Evolutionary conservation across 2,888 invertebrate species (phyloP).

Genomic region (Lithophane leautieri): DNA sequence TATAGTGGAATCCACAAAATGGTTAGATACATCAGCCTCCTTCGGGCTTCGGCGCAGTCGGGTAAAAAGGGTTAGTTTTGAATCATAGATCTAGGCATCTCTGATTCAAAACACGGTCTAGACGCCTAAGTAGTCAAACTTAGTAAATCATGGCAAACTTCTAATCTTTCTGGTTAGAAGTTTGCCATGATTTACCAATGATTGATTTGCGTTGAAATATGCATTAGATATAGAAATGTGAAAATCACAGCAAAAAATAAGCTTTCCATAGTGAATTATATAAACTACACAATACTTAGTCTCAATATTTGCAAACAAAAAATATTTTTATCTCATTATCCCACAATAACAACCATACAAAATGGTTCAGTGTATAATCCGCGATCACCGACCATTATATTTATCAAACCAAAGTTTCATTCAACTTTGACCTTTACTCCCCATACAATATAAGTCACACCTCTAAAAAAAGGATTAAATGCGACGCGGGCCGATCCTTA

Average conservation of each 20-base stretch:
- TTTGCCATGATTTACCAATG: too few relatives aligned
- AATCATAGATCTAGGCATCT: neutral
- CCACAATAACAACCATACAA: slow-evolving; percentile 21
- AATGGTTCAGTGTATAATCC: slow-evolving; percentile 47
- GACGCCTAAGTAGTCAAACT: neutral
- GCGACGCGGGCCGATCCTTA: slow-evolving; percentile 51
- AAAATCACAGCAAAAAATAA: neutral
- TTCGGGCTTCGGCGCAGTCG: neutral
- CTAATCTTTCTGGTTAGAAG: too few relatives aligned
- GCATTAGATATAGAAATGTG: neutral
- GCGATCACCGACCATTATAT: slow-evolving; percentile 1
- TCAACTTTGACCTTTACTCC: slow-evolving; percentile 42
- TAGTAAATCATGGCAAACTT: too few relatives aligned
- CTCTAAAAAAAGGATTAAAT: slow-evolving; percentile 37
- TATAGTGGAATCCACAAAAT: neutral
- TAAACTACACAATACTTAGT: neutral
- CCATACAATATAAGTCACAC: slow-evolving; percentile 11
- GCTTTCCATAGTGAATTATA: neutral
- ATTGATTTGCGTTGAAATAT: neutral
- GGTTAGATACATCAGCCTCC: neutral
- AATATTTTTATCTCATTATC: slow-evolving; percentile 18
- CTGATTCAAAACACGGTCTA: too few relatives aligned
- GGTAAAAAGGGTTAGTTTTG: neutral
- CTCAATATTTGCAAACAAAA: slow-evolving; percentile 2
- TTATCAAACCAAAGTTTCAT: slow-evolving; percentile 5